Percentiles rank a stretch among this genome's conserved stretches.
Evolutionary conservation across 1,140 invertebrate genomes (phyloP).

Genomic region (Euura saliciscinereae): DNA sequence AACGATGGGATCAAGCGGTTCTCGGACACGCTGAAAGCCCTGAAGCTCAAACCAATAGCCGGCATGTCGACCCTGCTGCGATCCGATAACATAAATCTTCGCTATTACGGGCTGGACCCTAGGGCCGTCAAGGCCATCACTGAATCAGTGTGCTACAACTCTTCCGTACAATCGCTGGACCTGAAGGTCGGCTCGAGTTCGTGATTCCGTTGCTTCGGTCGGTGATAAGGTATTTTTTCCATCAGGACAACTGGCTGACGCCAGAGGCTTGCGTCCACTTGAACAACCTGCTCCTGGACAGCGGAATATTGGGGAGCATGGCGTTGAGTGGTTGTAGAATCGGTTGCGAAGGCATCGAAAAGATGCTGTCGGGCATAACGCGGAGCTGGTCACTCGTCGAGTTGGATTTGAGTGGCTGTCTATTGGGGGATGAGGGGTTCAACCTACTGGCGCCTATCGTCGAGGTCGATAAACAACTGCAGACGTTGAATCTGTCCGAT

Average conservation of each 20-base stretch:
- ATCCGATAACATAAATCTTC: constrained; percentile 41
- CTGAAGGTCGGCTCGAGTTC: constrained; percentile 42
- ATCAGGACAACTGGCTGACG: constrained; percentile 52
- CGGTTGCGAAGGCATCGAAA: constrained; percentile 42
- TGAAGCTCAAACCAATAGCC: constrained; percentile 37
- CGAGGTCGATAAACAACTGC: constrained; percentile 26
- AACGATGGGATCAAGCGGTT: constrained; percentile 43
- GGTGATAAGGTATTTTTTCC: constrained; percentile 7
- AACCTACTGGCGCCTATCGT: constrained; percentile 34
- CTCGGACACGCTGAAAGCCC: constrained; percentile 28
- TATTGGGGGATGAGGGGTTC: constrained; percentile 54
- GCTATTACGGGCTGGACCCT: constrained; percentile 55
- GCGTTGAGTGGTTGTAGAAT: constrained; percentile 57
- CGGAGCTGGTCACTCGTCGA: constrained; percentile 35
- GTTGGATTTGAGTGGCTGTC: constrained; percentile 55
- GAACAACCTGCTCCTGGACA: constrained; percentile 49
- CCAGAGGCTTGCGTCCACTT: constrained; percentile 56
- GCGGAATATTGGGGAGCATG: constrained; percentile 44
- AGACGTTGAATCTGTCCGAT: constrained; percentile 49
- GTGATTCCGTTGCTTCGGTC: background rate
- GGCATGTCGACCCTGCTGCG: constrained; percentile 37
- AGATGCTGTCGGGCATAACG: constrained; percentile 44
- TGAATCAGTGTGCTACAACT: constrained; percentile 49
- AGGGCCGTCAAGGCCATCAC: constrained; percentile 49
- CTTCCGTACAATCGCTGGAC: constrained; percentile 48